Percentiles rank a stretch among this genome's conserved stretches.
Conservation (phyloP, 2,888 invertebrate genomes). For the Apotomis betuletana region DNA sequence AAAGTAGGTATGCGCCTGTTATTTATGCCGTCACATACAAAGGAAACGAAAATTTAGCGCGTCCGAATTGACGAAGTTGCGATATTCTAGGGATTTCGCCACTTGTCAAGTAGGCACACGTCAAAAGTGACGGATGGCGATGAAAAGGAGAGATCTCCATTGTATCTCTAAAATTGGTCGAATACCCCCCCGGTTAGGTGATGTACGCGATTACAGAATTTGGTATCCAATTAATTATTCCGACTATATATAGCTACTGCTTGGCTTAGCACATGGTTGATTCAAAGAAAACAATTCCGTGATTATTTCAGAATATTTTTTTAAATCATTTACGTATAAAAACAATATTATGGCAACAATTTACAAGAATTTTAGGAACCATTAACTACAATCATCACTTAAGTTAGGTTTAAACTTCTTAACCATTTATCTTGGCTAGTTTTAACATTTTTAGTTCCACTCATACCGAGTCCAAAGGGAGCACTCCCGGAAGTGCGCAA, state of each 20-base stretch:
- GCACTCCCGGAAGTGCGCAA: constrained; percentile 66
- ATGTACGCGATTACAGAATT: neutral
- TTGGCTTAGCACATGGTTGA: too few relatives aligned
- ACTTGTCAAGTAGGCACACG: too few relatives aligned
- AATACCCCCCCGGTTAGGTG: too few relatives aligned
- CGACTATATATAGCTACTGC: neutral
- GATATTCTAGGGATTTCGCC: too few relatives aligned
- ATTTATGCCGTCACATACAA: too few relatives aligned
- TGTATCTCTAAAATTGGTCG: too few relatives aligned
- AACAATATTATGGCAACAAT: constrained; percentile 48
- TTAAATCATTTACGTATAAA: neutral
- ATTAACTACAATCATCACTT: constrained; percentile 41
- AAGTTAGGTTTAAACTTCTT: constrained; percentile 54
- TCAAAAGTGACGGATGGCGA: too few relatives aligned
- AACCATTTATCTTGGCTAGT: constrained; percentile 57
- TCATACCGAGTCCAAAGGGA: constrained; percentile 75
- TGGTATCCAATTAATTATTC: neutral
- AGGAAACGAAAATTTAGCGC: too few relatives aligned
- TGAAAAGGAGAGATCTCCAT: too few relatives aligned
- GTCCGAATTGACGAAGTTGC: too few relatives aligned
- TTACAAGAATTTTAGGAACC: constrained; percentile 17
- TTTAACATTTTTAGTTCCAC: constrained; percentile 62
- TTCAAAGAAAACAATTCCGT: too few relatives aligned
- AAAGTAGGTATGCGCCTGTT: too few relatives aligned
- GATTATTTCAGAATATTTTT: neutral